Evolutionary conservation across 2,113 vertebrate species (phyloP), one percentile per base, ranked within the genome.

Genomic region (Callionymus lyra): DNA sequence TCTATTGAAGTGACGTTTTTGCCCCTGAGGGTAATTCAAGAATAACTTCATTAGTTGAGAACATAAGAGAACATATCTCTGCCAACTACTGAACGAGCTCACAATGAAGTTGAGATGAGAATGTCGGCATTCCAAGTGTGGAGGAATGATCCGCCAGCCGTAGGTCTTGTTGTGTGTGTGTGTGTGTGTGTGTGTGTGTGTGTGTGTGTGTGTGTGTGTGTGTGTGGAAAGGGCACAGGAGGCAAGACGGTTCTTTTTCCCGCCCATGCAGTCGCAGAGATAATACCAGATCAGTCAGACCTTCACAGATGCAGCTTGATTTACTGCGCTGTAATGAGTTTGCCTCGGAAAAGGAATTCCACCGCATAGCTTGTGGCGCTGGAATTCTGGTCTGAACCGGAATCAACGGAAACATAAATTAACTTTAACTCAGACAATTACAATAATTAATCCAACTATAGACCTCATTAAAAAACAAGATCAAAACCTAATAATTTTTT

Each of bases 261-360:
- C 67, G 63, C 59, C 56, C 55, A 52, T 76, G 63, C 80, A 82
- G 78, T 82, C 82, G 76, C 76, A 68, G 51, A 80, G 79, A 86
- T 82, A 79, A 79, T 68, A 39, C 69, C 62, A 76, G 68, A 70
- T 77, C 70, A 76, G 56, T 66, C 73, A 75, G 70, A 55, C 71
- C 63, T 77, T 68, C 68, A 48, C 56, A 73, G 64, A 57, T 56
- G 66, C 65, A 64, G 65, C 69, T 72, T 73, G 78, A 83, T 83
- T 77, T 77, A 77, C 51, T 65, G 63, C 63, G 65, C 62, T 70
- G 79, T 77, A 84, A 80, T 77, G 76, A 65, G 69, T 68, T 44
- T 43, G 54, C 60, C 76, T 72, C 74, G 68, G 67, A 80, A 12
- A 38, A 58, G 44, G 68, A 63, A 80, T 81, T 59, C 65, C 64